Evolutionary conservation across 2,888 invertebrate genomes (phyloP), one percentile per base, ranked within the genome.

Genomic region (Drosophila kuntzei): DNA sequence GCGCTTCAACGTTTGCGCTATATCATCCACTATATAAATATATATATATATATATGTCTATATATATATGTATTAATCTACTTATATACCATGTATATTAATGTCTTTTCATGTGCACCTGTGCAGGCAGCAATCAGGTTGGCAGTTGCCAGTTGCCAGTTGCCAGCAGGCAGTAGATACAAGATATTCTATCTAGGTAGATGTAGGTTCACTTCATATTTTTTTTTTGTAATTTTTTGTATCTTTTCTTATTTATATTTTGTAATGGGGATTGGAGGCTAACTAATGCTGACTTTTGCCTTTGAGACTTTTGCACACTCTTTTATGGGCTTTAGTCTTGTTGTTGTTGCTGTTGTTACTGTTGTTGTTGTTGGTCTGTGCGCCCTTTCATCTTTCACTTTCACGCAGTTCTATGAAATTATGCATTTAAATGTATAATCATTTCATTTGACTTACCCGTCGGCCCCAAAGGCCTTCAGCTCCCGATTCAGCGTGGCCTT

Each of bases 401-500:
- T 36, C 39, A 53, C 60, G 53, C 61, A 47, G 16, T 54, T 64
- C 61, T 81, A 84, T 87, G 61, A 86, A 83, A 85, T 83, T 79
- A 85, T 83, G 83, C 81, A 87, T 83, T 83, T 82, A 85, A 83
- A 83, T 87, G 74, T 74, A 77, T 79, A 86, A 82, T 87, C 81
- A 83, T 78, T 75, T 62, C 57, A 70, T 68, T 51, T 46, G 51
- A 89, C 95, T 94, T 92, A 97, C 97, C 97, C 97, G 83, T 96
- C 94, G 82, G 95, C 95, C 85, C 97, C 97, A 87, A 97, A 94
- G 89, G 96, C 94, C 92, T 95, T 95, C 79, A 96, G 93, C 91
- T 97, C 96, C 87, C 95, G 95, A 90, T 95, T 94, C 86, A 97
- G 93, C 34, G 97, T 95, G 91, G 96, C 97, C 92, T 96, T 95